Evolutionary conservation across 2,888 invertebrate species (phyloP), one percentile per base, ranked within the genome.

Genomic region (Argynnis bischoffii): DNA sequence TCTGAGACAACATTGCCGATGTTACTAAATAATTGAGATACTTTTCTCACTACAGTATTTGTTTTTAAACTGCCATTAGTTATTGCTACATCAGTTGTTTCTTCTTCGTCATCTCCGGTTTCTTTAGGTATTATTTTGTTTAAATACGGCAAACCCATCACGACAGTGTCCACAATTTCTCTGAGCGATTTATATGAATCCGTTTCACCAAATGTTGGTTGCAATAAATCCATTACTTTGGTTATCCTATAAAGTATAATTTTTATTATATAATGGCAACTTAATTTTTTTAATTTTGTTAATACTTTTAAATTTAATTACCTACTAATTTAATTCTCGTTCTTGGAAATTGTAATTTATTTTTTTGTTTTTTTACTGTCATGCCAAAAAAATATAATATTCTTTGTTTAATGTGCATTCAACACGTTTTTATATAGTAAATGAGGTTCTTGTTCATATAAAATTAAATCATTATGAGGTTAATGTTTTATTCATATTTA

Each of bases 201-300:
- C 1, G 92, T 90, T 18, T 89, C 85, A 1, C 87, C 84, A 72
- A 91, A 92, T 8, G 83, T 85, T 46, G 89, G 86, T 75, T 89
- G 80, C 55, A 93, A 89, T 46, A 87, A 77, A 55, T 88, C 84
- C 70, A 92, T 75, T 41, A 90, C 70, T 72, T 86, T 87, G 55
- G 82, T 77, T 72, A 92, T 76, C 69, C 93, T 93, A 79, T 63
- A 86, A 88, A 41, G 35, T 8, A 41, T 41, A 41, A 8, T 41
- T 41, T 11, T 41, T 11, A 11, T 41, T 3, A 35, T 35, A 35
- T 31, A 6, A 35, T 31, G 31, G 31, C 18, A 18, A 18, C 18
- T 18, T 2, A 18, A 18, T 18, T 18, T 18, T 18, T 18, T 18
- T 1, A 18, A 18, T 18, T 18, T 18, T 18, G 18, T 18, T 18